A percentile compares a stretch with the other conserved stretches of the same genome.
Conservation (phyloP, 2,888 invertebrate species). For the Leptothorax acervorum region DNA sequence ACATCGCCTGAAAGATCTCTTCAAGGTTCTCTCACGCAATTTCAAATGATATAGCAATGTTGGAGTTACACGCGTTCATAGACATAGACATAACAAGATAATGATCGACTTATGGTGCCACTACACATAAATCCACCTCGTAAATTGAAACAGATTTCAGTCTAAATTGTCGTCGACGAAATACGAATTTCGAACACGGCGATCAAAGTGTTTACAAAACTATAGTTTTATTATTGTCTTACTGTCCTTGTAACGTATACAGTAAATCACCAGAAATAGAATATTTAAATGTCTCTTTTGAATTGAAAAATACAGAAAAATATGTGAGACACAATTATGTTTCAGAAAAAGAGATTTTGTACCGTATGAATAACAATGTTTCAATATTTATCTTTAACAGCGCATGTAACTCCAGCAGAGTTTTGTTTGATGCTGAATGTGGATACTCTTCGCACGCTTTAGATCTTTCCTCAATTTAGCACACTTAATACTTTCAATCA, state of each 20-base stretch:
- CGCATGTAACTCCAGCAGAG: neutral
- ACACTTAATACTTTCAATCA: neutral
- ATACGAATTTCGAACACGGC: neutral
- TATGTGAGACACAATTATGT: neutral
- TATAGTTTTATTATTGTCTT: neutral
- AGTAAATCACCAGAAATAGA: neutral
- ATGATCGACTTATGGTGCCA: neutral
- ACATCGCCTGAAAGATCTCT: neutral
- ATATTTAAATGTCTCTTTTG: constrained; percentile 6
- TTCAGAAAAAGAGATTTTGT: constrained; percentile 12
- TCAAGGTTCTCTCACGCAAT: neutral
- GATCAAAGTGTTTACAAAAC: neutral
- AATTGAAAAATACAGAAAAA: neutral
- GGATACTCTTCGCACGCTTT: neutral
- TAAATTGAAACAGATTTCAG: constrained; percentile 1
- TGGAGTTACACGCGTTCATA: neutral
- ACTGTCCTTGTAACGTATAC: neutral
- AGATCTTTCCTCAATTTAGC: neutral
- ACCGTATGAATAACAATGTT: neutral
- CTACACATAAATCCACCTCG: neutral
- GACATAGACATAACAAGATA: constrained; percentile 14
- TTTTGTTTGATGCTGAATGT: neutral
- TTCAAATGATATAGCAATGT: constrained; percentile 8
- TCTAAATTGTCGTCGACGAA: neutral
- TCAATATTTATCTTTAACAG: neutral